These are phyloP conservation scores for Hippocampus comes DNA, from an alignment of 2,113 vertebrate genomes.

Conservation along the genomic window DNA sequence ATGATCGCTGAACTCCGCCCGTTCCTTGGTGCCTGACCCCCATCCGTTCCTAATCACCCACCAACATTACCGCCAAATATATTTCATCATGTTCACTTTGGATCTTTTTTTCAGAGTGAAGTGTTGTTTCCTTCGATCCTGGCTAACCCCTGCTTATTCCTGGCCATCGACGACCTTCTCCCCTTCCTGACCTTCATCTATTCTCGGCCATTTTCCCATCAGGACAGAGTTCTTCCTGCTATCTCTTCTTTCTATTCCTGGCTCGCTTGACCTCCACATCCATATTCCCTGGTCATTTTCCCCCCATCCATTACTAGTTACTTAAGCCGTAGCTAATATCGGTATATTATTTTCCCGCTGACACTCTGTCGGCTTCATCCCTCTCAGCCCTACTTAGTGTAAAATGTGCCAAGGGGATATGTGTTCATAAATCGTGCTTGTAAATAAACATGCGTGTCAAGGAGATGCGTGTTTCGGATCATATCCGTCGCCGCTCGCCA, in stretches of 20 bases:
- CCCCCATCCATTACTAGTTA: not conserved
- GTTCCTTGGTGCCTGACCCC: not conserved
- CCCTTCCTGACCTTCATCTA: not conserved
- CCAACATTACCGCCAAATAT: not conserved
- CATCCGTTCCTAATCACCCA: not conserved
- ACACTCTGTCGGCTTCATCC: not conserved
- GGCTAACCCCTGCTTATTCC: not conserved
- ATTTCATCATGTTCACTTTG: not conserved
- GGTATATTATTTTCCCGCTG: constrained; percentile 1
- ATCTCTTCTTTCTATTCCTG: not conserved
- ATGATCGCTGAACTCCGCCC: not conserved
- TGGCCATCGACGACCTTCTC: not conserved
- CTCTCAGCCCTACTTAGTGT: not conserved
- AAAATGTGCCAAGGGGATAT: not conserved
- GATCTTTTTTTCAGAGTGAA: not conserved
- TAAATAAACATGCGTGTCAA: not conserved
- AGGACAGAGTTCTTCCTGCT: not conserved
- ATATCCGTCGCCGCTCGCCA: not conserved
- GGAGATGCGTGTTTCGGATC: not conserved
- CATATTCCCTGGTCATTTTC: not conserved
- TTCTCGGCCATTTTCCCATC: not conserved
- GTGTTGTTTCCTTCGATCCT: not conserved
- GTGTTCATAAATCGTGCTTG: not conserved
- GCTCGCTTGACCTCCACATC: not conserved
- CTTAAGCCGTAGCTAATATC: not conserved